Evolutionary conservation across 1,140 invertebrate species (phyloP), one percentile per base, ranked within the genome.

Genomic region (Campoletis sonorensis): DNA sequence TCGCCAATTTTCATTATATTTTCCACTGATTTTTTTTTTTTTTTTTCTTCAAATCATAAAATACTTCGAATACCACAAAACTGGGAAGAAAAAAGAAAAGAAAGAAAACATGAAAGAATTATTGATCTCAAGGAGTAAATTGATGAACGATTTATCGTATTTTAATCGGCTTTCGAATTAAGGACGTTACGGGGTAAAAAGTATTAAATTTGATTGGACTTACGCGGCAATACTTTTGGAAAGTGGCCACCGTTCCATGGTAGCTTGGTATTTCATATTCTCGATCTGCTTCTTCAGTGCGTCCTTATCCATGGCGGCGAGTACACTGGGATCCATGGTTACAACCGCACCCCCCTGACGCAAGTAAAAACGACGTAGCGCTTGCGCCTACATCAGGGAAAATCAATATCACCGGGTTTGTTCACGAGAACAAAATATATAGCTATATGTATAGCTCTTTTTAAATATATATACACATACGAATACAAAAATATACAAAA

Each of bases 241-340:
- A 81, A 98, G 93, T 73, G 97, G 97, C 97, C 97, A 98, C 92
- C 97, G 96, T 93, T 98, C 97, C 97, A 98, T 98, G 87, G 96
- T 96, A 81, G 97, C 97, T 92, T 98, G 97, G 93, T 97, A 98
- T 93, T 97, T 97, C 97, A 98, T 97, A 93, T 98, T 98, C 92
- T 98, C 97, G 91, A 98, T 98, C 94, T 98, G 97, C 94, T 98
- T 98, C 94, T 97, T 97, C 93, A 98, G 93, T 94, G 97, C 97
- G 95, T 98, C 97, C 94, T 98, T 97, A 94, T 98, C 97, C 97
- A 98, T 98, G 94, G 94, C 95, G 95, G 96, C 95, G 90, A 97
- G 94, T 92, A 96, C 95, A 96, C 96, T 97, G 95, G 96, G 94
- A 94, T 96, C 96, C 96, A 96, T 96, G 93, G 94, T 92, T 92